Percentiles rank a stretch among this genome's conserved stretches.
Conservation (phyloP, 2,888 invertebrate genomes). For the Diarsia mendica region DNA sequence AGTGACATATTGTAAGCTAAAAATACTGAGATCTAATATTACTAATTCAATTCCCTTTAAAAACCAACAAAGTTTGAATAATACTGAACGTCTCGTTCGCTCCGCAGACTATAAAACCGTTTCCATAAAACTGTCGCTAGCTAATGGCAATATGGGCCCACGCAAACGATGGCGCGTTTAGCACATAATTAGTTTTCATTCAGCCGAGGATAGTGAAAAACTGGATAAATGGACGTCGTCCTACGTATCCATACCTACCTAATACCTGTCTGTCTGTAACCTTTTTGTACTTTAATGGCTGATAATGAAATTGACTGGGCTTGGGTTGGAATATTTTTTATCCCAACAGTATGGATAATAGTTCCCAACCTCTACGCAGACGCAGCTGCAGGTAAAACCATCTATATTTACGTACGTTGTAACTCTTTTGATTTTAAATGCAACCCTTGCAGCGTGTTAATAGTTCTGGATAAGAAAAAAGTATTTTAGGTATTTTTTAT, state of each 20-base stretch:
- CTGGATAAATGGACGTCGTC: background rate
- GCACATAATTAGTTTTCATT: constrained; percentile 21
- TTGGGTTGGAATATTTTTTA: background rate
- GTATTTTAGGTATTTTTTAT: background rate
- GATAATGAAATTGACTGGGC: background rate
- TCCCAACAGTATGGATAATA: background rate
- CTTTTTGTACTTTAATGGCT: background rate
- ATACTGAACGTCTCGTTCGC: constrained; percentile 5
- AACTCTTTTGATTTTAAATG: background rate
- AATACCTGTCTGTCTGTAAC: background rate
- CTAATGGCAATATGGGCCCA: constrained; percentile 24
- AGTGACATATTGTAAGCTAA: background rate
- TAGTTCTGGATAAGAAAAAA: background rate
- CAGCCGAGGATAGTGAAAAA: background rate
- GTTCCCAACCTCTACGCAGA: background rate
- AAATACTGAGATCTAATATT: background rate
- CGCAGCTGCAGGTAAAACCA: no score
- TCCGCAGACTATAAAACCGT: constrained; percentile 18
- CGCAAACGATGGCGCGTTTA: constrained; percentile 21
- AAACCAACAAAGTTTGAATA: background rate
- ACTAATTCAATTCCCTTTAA: background rate
- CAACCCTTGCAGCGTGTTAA: background rate
- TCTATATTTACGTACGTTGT: background rate
- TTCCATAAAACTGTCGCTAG: constrained; percentile 19
- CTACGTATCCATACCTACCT: background rate